Percentiles rank a stretch among this genome's conserved stretches.
phyloP scores from a whole-genome alignment of 1,140 invertebrate species.

The Drosophila parvula region DNA sequence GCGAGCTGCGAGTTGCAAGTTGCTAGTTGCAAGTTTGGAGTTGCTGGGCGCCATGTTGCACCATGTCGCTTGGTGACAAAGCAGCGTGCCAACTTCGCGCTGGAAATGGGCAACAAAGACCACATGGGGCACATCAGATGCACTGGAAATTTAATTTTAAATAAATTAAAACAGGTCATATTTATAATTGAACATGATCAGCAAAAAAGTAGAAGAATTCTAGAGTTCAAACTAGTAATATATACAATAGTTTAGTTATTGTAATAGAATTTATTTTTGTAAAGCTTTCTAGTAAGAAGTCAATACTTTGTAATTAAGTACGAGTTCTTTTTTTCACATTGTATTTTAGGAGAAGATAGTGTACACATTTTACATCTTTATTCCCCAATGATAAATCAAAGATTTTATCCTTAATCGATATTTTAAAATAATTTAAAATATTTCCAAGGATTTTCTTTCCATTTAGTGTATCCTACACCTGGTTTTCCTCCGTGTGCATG shows the following conservation, averaged over 20 bases:
- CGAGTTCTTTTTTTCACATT: no score
- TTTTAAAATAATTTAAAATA: neutral
- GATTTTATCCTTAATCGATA: neutral
- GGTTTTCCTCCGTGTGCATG: slow-evolving; percentile 5
- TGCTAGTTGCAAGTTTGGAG: slow-evolving; percentile 4
- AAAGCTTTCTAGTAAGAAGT: no score
- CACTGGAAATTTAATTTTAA: neutral
- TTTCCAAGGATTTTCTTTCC: neutral
- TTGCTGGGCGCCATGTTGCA: slow-evolving; percentile 20
- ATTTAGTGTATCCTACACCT: neutral
- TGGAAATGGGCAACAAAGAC: slow-evolving; percentile 24
- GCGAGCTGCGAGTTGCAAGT: slow-evolving; percentile 27
- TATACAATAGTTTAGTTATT: no score
- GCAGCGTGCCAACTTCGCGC: slow-evolving; percentile 23
- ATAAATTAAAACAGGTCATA: no score
- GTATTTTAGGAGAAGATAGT: no score
- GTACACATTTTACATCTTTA: no score
- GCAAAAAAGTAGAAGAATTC: neutral
- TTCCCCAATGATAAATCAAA: neutral
- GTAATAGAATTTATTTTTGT: no score
- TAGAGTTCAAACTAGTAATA: neutral
- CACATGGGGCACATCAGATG: slow-evolving; percentile 29
- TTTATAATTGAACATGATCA: neutral
- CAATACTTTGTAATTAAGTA: no score
- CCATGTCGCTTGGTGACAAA: slow-evolving; percentile 38